Evolutionary conservation across 2,113 vertebrate genomes (phyloP), one percentile per base, ranked within the genome.

Genomic region (Macheiramphus alcinus): DNA sequence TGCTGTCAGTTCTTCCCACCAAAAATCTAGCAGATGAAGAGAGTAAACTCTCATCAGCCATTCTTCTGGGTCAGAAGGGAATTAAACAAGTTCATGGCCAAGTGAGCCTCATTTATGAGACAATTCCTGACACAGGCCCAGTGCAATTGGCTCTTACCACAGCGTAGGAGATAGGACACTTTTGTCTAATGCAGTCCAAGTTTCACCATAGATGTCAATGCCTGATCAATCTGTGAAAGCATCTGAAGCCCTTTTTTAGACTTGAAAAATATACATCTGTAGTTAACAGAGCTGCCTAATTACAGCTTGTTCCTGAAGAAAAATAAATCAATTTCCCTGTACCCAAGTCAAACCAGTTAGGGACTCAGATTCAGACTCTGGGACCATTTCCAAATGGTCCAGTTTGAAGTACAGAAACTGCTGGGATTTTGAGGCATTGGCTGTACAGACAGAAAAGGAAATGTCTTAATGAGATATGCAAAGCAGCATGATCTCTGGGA

Each of bases 371-470:
- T 80, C 56, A 72, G 40, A 79, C 34, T 53, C 55, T 65, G 27
- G 56, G 47, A 63, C 47, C 9, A 29, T 68, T 95, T 90, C 86
- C 86, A 93, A 67, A 59, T 34, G 23, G 55, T 92, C 31, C 17
- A 26, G 32, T 92, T 59, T 81, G 55, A 86, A 91, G 80, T 84
- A 92, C 36, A 71, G 56, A 95, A 92, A 66, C 40, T 93, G 32
- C 59, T 94, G 63, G 11, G 40, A 42, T 84, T 94, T 86, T 74
- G 68, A 59, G 52, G 43, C 38, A 84, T 50, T 88, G 76, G 79
- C 68, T 96, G 75, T 78, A 92, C 80, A 93, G 86, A 42, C 34
- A 93, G 88, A 66, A 92, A 52, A 96, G 85, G 79, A 94, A 94
- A 90, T 88, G 75, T 94, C 90, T 90, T 92, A 78, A 95, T 84